Evolutionary conservation across 1,140 invertebrate genomes (phyloP).

Genomic region (Ceratosolen fusciceps): DNA sequence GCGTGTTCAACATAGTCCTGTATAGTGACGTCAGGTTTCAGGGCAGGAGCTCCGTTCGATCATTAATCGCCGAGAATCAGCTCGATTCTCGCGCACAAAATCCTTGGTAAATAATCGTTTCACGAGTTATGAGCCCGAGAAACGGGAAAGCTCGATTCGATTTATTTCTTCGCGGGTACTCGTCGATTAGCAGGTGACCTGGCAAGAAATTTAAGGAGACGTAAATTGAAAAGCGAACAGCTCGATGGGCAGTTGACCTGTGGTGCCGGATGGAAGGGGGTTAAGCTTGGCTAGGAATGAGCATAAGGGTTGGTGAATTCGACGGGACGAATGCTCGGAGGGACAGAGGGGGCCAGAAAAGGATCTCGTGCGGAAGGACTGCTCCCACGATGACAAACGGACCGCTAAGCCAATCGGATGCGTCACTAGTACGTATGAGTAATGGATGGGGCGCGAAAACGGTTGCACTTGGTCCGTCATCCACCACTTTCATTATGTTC

Average conservation of each 20-base stretch:
- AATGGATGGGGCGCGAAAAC: not conserved
- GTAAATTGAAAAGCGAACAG: not conserved
- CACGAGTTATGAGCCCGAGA: slow-evolving; percentile 14
- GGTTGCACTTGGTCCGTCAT: not conserved
- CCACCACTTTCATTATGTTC: not conserved
- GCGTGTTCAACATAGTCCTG: not conserved
- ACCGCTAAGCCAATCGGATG: slow-evolving; percentile 10
- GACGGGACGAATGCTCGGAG: not conserved
- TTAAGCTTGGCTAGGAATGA: not conserved
- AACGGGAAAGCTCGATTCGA: too few relatives aligned
- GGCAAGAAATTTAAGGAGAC: slow-evolving; percentile 34
- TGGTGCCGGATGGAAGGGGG: not conserved
- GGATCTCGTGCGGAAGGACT: slow-evolving; percentile 33
- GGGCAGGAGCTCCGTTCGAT: too few relatives aligned
- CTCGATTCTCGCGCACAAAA: not conserved
- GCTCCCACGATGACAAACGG: slow-evolving; percentile 38
- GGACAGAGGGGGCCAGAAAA: not conserved
- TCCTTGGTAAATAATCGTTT: not conserved
- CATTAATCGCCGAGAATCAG: not conserved
- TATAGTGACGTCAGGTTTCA: not conserved
- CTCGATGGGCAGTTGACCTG: not conserved
- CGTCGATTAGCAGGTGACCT: not conserved
- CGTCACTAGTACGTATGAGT: slow-evolving; percentile 28
- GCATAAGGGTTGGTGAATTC: slow-evolving; percentile 23
- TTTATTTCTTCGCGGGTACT: not conserved